These are phyloP conservation scores for Chlamydotis undulata DNA, from an alignment of 2,113 vertebrate genomes.

Conservation along the genomic window DNA sequence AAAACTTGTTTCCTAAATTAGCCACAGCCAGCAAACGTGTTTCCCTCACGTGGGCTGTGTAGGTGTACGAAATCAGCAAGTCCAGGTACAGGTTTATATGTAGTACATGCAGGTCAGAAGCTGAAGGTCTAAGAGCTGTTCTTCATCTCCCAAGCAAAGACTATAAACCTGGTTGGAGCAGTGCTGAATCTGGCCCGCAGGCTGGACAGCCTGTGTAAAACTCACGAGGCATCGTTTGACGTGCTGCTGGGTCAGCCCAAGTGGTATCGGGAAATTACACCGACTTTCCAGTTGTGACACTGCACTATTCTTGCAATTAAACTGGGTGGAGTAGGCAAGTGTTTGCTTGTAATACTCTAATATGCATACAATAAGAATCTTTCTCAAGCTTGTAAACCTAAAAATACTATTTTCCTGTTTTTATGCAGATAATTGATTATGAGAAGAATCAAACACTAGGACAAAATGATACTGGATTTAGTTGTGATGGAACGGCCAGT, in stretches of 20 bases:
- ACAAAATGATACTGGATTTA: slow-evolving; percentile 93
- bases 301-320: not conserved
- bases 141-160: not conserved
- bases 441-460: slow-evolving; percentile 90
- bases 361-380: not conserved
- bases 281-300: not conserved
- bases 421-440: slow-evolving; percentile 88
- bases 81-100: not conserved
- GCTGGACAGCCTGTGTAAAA: not conserved
- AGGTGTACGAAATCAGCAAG: not conserved
- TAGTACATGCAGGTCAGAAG: not conserved
- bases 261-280: not conserved
- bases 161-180: not conserved
- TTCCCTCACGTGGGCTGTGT: not conserved
- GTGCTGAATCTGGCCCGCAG: not conserved
- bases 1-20: not conserved
- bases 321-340: not conserved
- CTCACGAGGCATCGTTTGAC: fast-evolving
- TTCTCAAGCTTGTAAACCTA: not conserved
- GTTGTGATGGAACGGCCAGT: slow-evolving; percentile 90
- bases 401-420: not conserved
- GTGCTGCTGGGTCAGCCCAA: not conserved
- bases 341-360: not conserved
- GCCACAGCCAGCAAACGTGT: not conserved
- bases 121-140: not conserved